phyloP scores from a whole-genome alignment of 2,113 vertebrate genomes.

The Phalacrocorax carbo region DNA sequence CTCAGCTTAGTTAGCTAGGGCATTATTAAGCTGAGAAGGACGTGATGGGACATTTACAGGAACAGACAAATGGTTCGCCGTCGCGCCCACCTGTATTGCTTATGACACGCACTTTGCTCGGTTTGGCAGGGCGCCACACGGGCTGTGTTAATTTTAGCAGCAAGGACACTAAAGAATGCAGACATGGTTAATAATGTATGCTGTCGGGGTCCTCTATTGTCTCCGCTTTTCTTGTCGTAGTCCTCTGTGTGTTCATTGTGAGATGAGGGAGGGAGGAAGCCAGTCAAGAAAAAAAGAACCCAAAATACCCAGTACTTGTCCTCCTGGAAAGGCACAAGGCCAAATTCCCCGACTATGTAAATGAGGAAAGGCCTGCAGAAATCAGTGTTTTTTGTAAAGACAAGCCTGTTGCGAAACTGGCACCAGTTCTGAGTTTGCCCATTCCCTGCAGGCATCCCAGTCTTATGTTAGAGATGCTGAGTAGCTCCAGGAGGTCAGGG shows the following conservation, averaged over 20 bases:
- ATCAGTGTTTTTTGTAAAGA: not conserved
- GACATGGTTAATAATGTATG: constrained; percentile 2
- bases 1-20: not conserved
- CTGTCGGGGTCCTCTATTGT: not conserved
- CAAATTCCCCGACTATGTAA: not conserved
- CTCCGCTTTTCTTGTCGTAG: not conserved
- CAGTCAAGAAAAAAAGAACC: not conserved
- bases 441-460: not conserved
- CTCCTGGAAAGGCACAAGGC: not conserved
- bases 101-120: not conserved
- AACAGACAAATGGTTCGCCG: not conserved
- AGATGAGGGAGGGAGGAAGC: not conserved
- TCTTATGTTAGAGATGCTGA: not conserved
- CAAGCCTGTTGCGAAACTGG: not conserved
- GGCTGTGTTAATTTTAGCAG: constrained; percentile 28
- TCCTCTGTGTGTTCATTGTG: not conserved
- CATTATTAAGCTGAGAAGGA: not conserved
- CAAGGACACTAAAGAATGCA: constrained; percentile 6
- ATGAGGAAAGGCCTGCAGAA: not conserved
- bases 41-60: not conserved
- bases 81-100: not conserved
- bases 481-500: not conserved
- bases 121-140: not conserved
- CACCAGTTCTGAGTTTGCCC: not conserved
- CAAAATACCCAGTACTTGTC: not conserved